A percentile compares a stretch with the other conserved stretches of the same genome.
Evolutionary conservation across 2,113 vertebrate genomes (phyloP).

Genomic region (Gobius niger): DNA sequence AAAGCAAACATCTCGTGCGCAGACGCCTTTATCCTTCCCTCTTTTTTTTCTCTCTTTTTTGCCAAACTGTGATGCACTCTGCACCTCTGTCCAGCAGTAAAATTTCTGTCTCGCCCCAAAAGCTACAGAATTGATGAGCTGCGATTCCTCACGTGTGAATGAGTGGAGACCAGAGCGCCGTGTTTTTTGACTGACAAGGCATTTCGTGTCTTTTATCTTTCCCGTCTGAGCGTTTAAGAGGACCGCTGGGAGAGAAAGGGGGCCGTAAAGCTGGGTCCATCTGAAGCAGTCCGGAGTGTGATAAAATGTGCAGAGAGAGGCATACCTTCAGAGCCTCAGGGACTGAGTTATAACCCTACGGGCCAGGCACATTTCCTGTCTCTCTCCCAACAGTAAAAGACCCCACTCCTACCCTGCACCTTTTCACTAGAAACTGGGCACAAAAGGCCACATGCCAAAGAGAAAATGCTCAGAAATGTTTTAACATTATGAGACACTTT

Average conservation of each 20-base stretch:
- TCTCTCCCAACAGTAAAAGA: slow-evolving; percentile 51
- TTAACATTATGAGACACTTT: not conserved
- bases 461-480: not conserved
- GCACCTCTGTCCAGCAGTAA: slow-evolving; percentile 14
- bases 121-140: slow-evolving; percentile 47
- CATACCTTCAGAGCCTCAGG: slow-evolving; percentile 53
- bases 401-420: slow-evolving; percentile 33
- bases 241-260: slow-evolving; percentile 56
- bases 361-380: slow-evolving; percentile 62
- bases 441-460: not conserved
- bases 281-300: slow-evolving; percentile 51
- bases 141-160: slow-evolving; percentile 42
- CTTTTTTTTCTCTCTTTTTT: too few relatives aligned
- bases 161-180: slow-evolving; percentile 37
- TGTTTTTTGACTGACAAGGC: slow-evolving; percentile 53
- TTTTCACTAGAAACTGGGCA: slow-evolving; percentile 2
- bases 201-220: slow-evolving; percentile 72
- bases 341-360: slow-evolving; percentile 69
- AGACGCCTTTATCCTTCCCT: not conserved
- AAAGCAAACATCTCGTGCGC: slow-evolving; percentile 62
- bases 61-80: slow-evolving; percentile 1
- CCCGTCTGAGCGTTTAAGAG: slow-evolving; percentile 65
- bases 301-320: slow-evolving; percentile 53
- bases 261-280: slow-evolving; percentile 65
- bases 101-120: slow-evolving; percentile 22